phyloP scores from a whole-genome alignment of 2,888 invertebrate genomes.

The Folsomia manolachei region DNA sequence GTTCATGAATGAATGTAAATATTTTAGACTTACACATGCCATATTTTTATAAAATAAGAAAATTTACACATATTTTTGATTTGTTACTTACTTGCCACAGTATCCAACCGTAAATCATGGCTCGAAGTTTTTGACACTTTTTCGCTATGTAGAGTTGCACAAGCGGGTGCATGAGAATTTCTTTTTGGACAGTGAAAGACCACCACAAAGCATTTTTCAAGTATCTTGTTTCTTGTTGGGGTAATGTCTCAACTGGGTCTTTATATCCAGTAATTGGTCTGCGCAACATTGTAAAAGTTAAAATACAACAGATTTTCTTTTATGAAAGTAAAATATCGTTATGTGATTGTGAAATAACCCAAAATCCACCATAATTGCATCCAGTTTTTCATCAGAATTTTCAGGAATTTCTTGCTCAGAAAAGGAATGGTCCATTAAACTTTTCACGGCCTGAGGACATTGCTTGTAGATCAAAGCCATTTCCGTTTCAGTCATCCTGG shows the following conservation, averaged over 20 bases:
- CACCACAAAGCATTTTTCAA: slow-evolving; percentile 28
- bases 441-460: slow-evolving; percentile 25
- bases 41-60: slow-evolving; percentile 4
- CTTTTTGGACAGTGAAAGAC: slow-evolving; percentile 32
- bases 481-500: slow-evolving; percentile 31
- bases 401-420: slow-evolving; percentile 16
- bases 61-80: neutral
- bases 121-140: slow-evolving; percentile 29
- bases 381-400: slow-evolving; percentile 23
- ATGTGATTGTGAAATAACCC: slow-evolving; percentile 22
- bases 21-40: too few species aligned
- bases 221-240: slow-evolving; percentile 34
- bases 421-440: slow-evolving; percentile 30
- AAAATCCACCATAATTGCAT: slow-evolving; percentile 31
- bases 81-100: slow-evolving; percentile 27
- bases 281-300: too few species aligned
- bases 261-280: slow-evolving; percentile 34
- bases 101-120: slow-evolving; percentile 30
- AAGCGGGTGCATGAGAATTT: slow-evolving; percentile 34
- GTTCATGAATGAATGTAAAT: too few species aligned
- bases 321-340: slow-evolving; percentile 10
- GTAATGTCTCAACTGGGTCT: slow-evolving; percentile 24
- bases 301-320: neutral
- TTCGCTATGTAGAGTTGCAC: slow-evolving; percentile 33
- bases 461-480: slow-evolving; percentile 27